Evolutionary conservation across 2,888 invertebrate genomes (phyloP), one percentile per base, ranked within the genome.

Genomic region (Helobdella robusta): DNA sequence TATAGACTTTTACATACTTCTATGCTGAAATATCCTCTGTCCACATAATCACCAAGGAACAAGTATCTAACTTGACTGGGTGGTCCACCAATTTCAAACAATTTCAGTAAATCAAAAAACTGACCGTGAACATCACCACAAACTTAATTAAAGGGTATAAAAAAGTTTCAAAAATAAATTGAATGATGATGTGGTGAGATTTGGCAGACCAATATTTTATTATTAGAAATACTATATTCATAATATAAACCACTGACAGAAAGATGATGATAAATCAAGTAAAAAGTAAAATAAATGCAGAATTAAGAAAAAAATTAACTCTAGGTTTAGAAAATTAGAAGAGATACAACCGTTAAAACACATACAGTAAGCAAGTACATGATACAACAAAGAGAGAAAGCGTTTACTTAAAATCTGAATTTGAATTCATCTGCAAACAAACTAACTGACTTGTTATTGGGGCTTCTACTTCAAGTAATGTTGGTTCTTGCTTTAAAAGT

Each of bases 41-140:
- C 65, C 23, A 65, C 65, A 25, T 65, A 65, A 23, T 65, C 65
- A 32, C 65, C 65, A 36, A 65, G 65, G 40, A 65, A 65, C 11
- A 65, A 30, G 56, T 64, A 56, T 28, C 56, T 52, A 18, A 35
- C 18, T 23, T 52, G 20, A 50, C 44, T 61, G n/a, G 66, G 66
- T 15, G 66, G 52, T n/a, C 66, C 66, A n/a, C 66, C 66, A 23
- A 66, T 59, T 28, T 66, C 66, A 52, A 66, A 66, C 25, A 66
- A 44, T 50, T 66, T 66, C 15, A 66, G 23, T 11, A 66, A 36
- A 36, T 66, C 66, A 61, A 62, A 66, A 40, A 62, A 66, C 66
- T 66, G 66, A 28, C 66, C 66, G n/a, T 66, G 66, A 28, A 66
- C 35, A 62, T 66, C 66, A 6, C 66, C 66, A 40, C 66, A 66